A percentile compares a stretch with the other conserved stretches of the same genome.
Conservation (phyloP, 2,113 vertebrate genomes). For the Rhadina sibilatrix region DNA sequence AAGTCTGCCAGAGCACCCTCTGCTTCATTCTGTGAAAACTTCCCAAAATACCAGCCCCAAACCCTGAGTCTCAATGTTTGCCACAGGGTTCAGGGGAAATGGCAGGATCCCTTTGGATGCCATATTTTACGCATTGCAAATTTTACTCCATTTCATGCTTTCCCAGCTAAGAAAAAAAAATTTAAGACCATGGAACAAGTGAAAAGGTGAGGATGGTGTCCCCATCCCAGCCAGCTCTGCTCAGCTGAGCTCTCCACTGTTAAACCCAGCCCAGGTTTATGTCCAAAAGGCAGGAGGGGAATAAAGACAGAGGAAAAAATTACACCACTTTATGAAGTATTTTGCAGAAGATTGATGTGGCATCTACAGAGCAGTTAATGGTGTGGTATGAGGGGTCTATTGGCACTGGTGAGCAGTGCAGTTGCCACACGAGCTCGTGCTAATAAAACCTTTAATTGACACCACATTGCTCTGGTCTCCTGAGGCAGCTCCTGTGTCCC, state of each 20-base stretch:
- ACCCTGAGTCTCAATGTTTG: too few relatives aligned
- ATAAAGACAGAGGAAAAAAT: neutral
- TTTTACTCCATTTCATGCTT: neutral
- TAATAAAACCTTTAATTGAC: neutral
- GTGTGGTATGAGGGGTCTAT: neutral
- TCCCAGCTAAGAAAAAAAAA: neutral
- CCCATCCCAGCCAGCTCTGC: neutral
- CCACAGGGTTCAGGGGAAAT: neutral
- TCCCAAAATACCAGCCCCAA: neutral
- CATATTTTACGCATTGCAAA: neutral
- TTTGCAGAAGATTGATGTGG: neutral
- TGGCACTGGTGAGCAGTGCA: neutral
- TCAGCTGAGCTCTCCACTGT: neutral
- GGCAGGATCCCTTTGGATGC: neutral
- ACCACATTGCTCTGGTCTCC: fast-evolving
- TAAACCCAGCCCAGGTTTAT: neutral
- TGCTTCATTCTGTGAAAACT: neutral
- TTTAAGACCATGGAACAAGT: neutral
- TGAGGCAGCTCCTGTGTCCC: neutral
- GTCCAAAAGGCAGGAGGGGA: neutral
- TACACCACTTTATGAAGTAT: neutral
- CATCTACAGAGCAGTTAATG: neutral
- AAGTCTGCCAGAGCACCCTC: neutral
- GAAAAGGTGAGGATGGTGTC: neutral
- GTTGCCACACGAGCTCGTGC: fast-evolving